Base-by-base conservation (phyloP, 2,797 vertebrate species). In the Esox masquinongy region DNA sequence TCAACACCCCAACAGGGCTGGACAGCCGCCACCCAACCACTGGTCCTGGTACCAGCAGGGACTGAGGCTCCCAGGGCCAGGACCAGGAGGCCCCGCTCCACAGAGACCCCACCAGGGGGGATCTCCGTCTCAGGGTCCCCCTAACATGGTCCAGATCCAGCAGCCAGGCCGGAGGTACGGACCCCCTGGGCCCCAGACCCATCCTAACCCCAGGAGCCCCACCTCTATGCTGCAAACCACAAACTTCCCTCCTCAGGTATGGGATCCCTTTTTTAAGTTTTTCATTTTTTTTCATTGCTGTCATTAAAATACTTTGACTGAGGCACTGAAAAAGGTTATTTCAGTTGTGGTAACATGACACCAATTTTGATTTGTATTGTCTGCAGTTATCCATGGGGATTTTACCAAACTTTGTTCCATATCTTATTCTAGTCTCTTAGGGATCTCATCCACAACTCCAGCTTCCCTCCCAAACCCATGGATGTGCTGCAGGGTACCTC, bases 11-110 rank as follows among this genome's bases (percentile, higher is more conserved):
- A 91, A 86, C 82, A 91, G 93, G 22, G 56, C 56, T 61, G 56
- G 56, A 36, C 93, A 93, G 75, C 87, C 88, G 1, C 84, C 86
- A 6, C 92, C 93, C 5, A 93, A 89, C 83, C 88, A 94, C 72
- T 95, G 94, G 94, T 85, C 92, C 43, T 95, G 94, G 92, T 93
- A 93, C 82, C 93, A 92, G 56, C 92, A 89, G 0, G 83, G 56
- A 8, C 56, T 90, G 70, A 87, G 93, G 17, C 83, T 91, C n/a
- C 91, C 88, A 0, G 91, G 90, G 9, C 90, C 90, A 7, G 77
- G 84, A 4, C 90, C 90, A 9, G 77, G 84, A 4, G 92, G 92
- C 0, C 88, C 84, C 9, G 91, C 90, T 0, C 92, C 90, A 0
- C 90, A 88, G 2, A 88, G 92, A 76, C 90, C 92, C 39, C 87